A percentile compares a stretch with the other conserved stretches of the same genome.
Conservation (phyloP, 2,888 invertebrate species). For the Acholoe squamosa region DNA sequence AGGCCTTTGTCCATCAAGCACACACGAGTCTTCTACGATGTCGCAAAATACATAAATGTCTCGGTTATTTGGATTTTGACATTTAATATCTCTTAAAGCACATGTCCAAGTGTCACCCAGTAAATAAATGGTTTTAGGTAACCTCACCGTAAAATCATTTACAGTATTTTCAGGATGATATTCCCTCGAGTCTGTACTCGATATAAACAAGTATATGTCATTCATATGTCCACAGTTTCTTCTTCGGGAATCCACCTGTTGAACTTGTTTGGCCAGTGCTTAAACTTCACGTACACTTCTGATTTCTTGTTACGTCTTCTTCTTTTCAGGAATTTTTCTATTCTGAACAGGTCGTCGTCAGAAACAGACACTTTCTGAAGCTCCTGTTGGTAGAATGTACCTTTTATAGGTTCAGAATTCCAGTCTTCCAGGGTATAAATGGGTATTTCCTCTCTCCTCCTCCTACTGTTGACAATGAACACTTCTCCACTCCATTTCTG, state of each 20-base stretch:
- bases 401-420: conserved; percentile 42
- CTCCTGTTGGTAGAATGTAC: conserved; percentile 57
- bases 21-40: not conserved
- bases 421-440: conserved; percentile 1
- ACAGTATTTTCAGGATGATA: not conserved
- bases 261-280: conserved; percentile 22
- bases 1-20: not conserved
- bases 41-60: conserved; percentile 1
- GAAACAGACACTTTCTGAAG: not conserved
- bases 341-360: conserved; percentile 16
- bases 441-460: not conserved
- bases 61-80: too few relatives aligned
- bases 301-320: not conserved
- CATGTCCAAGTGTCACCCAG: not conserved
- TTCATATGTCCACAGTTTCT: not conserved
- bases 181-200: not conserved
- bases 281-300: conserved; percentile 27
- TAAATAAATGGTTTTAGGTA: not conserved
- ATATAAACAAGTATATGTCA: conserved; percentile 26
- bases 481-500: conserved; percentile 1
- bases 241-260: conserved; percentile 28
- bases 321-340: conserved; percentile 21
- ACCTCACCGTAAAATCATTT: not conserved
- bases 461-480: not conserved
- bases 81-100: not conserved